Evolutionary conservation across 1,140 invertebrate species (phyloP).

Genomic region (Psilanteris sp.): DNA sequence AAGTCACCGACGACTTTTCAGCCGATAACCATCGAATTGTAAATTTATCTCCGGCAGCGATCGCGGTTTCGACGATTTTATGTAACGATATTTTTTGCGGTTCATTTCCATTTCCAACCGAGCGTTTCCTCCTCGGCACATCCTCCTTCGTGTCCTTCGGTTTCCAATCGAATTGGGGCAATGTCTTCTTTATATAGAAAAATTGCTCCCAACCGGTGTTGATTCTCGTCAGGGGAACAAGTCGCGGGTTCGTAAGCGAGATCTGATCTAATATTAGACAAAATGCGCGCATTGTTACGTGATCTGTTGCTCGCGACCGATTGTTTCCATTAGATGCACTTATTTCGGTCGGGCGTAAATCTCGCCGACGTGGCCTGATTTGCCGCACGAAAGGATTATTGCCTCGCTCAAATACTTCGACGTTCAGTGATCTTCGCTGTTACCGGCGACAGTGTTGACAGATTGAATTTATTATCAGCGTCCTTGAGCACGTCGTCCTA

Average conservation of each 20-base stretch:
- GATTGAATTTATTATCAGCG: constrained; percentile 57
- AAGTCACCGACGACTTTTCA: too few relatives aligned
- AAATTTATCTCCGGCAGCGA: too few relatives aligned
- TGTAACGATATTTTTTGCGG: too few relatives aligned
- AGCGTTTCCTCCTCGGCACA: too few relatives aligned
- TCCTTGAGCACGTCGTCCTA: constrained; percentile 43
- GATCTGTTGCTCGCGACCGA: constrained; percentile 15
- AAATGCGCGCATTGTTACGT: constrained; percentile 10
- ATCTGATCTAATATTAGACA: constrained; percentile 4
- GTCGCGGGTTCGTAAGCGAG: too few relatives aligned
- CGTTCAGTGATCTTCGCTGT: constrained; percentile 59
- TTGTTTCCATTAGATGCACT: constrained; percentile 44
- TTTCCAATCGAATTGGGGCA: neutral
- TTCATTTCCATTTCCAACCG: too few relatives aligned
- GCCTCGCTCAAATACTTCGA: constrained; percentile 50
- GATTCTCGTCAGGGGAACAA: too few relatives aligned
- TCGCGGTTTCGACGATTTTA: too few relatives aligned
- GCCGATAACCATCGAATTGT: too few relatives aligned
- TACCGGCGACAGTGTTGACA: constrained; percentile 37
- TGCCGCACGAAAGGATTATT: constrained; percentile 50
- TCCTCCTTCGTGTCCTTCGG: too few relatives aligned
- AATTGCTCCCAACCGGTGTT: neutral
- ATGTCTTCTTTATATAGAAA: constrained; percentile 7
- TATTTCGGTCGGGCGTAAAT: constrained; percentile 55
- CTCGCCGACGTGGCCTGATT: constrained; percentile 51